Evolutionary conservation across 2,797 vertebrate genomes (phyloP).

Genomic region (Buceros bicornis): DNA sequence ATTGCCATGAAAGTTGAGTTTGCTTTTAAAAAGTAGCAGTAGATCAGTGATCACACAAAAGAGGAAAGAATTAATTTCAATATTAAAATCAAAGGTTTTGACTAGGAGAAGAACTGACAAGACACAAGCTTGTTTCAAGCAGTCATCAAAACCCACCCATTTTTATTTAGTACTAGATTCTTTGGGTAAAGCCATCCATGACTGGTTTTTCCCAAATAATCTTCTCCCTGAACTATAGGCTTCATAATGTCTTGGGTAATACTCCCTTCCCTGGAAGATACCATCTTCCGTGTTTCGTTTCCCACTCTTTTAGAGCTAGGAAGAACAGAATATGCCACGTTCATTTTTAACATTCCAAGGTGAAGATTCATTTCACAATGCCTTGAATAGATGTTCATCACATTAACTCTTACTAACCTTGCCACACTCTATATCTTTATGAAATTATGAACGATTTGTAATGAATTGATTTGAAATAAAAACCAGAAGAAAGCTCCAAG

Average conservation of each 20-base stretch:
- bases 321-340: not conserved
- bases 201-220: not conserved
- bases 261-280: not conserved
- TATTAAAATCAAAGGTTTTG: not conserved
- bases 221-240: not conserved
- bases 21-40: not conserved
- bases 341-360: not conserved
- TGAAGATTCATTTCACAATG: not conserved
- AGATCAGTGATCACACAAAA: not conserved
- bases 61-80: not conserved
- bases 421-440: not conserved
- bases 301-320: not conserved
- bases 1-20: not conserved
- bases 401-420: not conserved
- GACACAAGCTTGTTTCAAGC: not conserved
- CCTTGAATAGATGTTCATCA: not conserved
- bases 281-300: not conserved
- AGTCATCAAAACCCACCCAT: not conserved
- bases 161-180: not conserved
- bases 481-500: not conserved
- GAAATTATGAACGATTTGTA: not conserved
- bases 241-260: not conserved
- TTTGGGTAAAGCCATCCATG: not conserved
- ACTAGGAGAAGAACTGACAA: not conserved
- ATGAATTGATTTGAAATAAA: constrained; percentile 32